phyloP scores from a whole-genome alignment of 2,113 vertebrate species.

The Pterophyllum scalare region DNA sequence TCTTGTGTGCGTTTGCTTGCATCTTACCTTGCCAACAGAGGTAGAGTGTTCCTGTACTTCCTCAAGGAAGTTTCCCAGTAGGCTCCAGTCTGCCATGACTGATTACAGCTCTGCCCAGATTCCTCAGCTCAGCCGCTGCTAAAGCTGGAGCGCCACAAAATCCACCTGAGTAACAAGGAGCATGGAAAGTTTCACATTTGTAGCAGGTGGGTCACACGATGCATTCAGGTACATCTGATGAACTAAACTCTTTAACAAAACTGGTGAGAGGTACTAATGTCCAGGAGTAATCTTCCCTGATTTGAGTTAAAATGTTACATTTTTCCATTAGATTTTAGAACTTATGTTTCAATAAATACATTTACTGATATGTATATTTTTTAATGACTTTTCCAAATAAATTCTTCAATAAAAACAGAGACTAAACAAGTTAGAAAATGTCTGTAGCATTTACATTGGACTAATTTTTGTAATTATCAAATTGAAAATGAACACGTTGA shows the following conservation, averaged over 20 bases:
- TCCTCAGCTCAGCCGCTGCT: neutral
- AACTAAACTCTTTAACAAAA: neutral
- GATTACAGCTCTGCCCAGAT: constrained; percentile 48
- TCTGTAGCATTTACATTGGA: neutral
- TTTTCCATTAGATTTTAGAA: neutral
- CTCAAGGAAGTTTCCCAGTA: constrained; percentile 95
- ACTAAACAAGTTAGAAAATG: neutral
- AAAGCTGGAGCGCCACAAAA: neutral
- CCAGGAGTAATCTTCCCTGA: neutral
- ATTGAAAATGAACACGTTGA: too few species aligned
- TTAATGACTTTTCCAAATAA: neutral
- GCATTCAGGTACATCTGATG: neutral
- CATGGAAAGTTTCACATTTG: neutral
- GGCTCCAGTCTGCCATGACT: constrained; percentile 96
- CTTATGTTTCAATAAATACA: neutral
- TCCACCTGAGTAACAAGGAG: constrained; percentile 11
- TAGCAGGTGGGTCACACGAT: neutral
- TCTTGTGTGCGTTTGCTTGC: neutral
- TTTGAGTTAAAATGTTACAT: neutral
- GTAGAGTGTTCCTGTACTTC: constrained; percentile 98
- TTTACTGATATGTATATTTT: neutral
- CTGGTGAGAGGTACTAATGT: neutral
- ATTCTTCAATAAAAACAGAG: neutral
- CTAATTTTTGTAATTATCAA: too few species aligned
- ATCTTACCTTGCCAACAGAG: constrained; percentile 88